Percentiles rank a stretch among this genome's conserved stretches.
These are phyloP conservation scores for Lepidocyrtoides sp. DNA, from an alignment of 2,888 invertebrate species.

Conservation along the genomic window DNA sequence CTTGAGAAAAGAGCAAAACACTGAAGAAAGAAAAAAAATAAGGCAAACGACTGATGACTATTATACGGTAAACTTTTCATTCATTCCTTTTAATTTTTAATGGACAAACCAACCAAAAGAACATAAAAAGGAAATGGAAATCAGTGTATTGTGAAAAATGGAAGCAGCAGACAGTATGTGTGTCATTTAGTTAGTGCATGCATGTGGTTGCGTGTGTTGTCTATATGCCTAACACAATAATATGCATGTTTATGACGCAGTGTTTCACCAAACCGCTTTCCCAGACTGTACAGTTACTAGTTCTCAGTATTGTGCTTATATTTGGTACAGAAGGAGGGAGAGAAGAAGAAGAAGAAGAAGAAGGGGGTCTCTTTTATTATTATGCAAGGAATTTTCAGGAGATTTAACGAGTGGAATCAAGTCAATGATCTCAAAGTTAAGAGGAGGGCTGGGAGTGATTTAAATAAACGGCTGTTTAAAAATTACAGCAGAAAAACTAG, in stretches of 20 bases:
- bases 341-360: no score
- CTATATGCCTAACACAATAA: no score
- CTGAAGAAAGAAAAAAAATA: no score
- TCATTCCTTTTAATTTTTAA: conserved; percentile 44
- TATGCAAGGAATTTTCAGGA: conserved; percentile 71
- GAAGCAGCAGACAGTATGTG: not conserved
- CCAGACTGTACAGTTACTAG: not conserved
- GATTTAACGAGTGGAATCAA: conserved; percentile 77
- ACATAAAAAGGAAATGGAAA: conserved; percentile 5
- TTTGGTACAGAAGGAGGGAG: not conserved
- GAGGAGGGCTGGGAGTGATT: conserved; percentile 78
- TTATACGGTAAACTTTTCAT: conserved; percentile 36
- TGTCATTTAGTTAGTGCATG: not conserved
- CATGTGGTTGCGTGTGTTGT: no score
- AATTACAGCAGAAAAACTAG: conserved; percentile 72
- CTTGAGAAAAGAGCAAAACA: conserved; percentile 10
- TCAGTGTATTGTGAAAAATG: conserved; percentile 52
- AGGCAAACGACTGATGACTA: no score
- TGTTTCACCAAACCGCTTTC: not conserved
- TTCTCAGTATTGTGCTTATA: not conserved
- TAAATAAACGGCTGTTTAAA: conserved; percentile 79
- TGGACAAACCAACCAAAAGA: not conserved
- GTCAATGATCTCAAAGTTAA: conserved; percentile 79
- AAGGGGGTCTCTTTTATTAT: conserved; percentile 45
- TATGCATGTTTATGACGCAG: not conserved